phyloP scores from a whole-genome alignment of 2,797 vertebrate genomes.

The Botia kubotai region DNA sequence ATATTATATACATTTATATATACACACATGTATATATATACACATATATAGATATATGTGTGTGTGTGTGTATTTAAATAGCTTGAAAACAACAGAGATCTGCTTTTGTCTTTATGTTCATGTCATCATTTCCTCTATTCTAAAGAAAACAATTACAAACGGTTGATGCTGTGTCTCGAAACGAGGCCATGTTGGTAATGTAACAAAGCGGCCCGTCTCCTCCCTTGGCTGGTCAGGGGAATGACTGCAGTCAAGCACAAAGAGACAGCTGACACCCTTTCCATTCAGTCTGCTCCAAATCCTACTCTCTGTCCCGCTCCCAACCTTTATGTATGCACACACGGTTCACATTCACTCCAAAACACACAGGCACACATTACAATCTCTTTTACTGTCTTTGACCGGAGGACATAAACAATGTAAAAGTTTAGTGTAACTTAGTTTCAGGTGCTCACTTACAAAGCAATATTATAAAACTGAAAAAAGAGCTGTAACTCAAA shows the following conservation, averaged over 20 bases:
- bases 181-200: slow-evolving; percentile 81
- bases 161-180: slow-evolving; percentile 61
- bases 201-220: slow-evolving; percentile 86
- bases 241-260: slow-evolving; percentile 87
- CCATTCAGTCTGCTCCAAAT: slow-evolving; percentile 82
- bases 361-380: slow-evolving; percentile 57
- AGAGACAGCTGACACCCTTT: slow-evolving; percentile 85
- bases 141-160: slow-evolving; percentile 61
- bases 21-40: too few relatives aligned
- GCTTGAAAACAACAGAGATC: neutral
- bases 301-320: slow-evolving; percentile 75
- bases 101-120: slow-evolving; percentile 4
- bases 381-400: slow-evolving; percentile 17
- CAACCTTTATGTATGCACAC: slow-evolving; percentile 62
- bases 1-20: neutral
- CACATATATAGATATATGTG: too few relatives aligned
- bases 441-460: slow-evolving; percentile 53
- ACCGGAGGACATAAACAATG: slow-evolving; percentile 34
- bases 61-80: too few relatives aligned
- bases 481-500: neutral
- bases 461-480: slow-evolving; percentile 6
- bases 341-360: slow-evolving; percentile 58
- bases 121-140: slow-evolving; percentile 53
- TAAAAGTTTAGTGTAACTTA: slow-evolving; percentile 47
- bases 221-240: slow-evolving; percentile 87